These are phyloP conservation scores for Drosophila limbata DNA, from an alignment of 2,888 invertebrate genomes.

Conservation along the genomic window DNA sequence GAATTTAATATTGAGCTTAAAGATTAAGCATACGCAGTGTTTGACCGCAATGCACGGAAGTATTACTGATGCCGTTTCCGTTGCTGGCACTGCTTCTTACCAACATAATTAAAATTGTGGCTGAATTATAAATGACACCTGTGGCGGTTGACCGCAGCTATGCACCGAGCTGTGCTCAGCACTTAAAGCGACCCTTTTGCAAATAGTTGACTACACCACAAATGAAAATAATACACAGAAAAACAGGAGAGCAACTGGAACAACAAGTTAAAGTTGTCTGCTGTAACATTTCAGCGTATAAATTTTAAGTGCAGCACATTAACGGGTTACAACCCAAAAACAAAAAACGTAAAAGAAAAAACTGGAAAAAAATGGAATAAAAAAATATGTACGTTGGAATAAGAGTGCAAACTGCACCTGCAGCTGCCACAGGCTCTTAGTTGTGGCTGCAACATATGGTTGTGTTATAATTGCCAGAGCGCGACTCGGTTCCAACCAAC, in stretches of 20 bases:
- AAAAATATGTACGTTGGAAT: conserved; percentile 5
- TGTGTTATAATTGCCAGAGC: conserved; percentile 73
- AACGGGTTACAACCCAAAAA: conserved; percentile 60
- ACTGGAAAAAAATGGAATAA: conserved; percentile 10
- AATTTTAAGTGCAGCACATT: conserved; percentile 78
- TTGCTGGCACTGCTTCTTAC: conserved; percentile 42
- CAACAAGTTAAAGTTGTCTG: conserved; percentile 71
- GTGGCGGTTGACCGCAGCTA: conserved; percentile 72
- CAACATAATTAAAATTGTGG: conserved; percentile 77
- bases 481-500: conserved; percentile 53
- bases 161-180: conserved; percentile 42
- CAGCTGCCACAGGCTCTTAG: conserved; percentile 73
- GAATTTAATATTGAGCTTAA: conserved; percentile 37
- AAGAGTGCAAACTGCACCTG: conserved; percentile 52
- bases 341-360: conserved; percentile 31
- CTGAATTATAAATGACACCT: conserved; percentile 77
- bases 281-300: conserved; percentile 64
- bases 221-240: conserved; percentile 17
- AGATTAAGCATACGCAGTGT: conserved; percentile 53
- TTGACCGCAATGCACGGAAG: conserved; percentile 34
- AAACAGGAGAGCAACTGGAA: conserved; percentile 7
- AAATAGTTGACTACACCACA: conserved; percentile 29
- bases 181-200: conserved; percentile 53
- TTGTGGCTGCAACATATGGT: conserved; percentile 68
- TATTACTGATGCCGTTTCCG: conserved; percentile 6